Percentiles rank a stretch among this genome's conserved stretches.
Evolutionary conservation across 64 coral and sea anemone species (phyloP).

Genomic region (Acropora yongei): DNA sequence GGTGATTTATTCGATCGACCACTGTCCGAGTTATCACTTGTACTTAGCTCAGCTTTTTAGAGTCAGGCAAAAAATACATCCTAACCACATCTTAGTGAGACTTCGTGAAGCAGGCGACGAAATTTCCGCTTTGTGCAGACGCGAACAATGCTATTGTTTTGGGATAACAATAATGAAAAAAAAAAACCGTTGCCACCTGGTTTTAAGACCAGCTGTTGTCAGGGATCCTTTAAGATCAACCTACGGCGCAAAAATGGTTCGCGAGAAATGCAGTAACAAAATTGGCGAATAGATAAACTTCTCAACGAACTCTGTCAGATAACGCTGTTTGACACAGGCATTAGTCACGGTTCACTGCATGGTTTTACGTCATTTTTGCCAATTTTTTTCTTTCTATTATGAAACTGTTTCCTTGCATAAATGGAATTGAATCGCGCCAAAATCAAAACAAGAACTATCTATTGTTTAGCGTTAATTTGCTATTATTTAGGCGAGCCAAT

Average conservation of each 20-base stretch:
- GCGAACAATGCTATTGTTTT: not conserved
- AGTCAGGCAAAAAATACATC: no score
- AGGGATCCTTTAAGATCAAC: not conserved
- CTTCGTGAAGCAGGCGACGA: not conserved
- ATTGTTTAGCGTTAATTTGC: slow-evolving; percentile 5
- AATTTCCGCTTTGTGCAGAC: slow-evolving; percentile 11
- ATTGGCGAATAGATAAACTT: not conserved
- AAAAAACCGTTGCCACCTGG: not conserved
- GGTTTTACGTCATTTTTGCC: not conserved
- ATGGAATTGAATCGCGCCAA: not conserved
- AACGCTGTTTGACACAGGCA: not conserved
- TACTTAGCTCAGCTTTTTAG: not conserved
- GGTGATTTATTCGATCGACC: not conserved
- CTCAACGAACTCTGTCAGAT: not conserved
- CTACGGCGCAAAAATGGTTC: not conserved
- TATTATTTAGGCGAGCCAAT: not conserved
- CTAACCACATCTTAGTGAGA: not conserved
- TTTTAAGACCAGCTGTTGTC: slow-evolving; percentile 1
- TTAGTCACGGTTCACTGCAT: not conserved
- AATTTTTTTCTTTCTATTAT: not conserved
- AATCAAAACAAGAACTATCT: not conserved
- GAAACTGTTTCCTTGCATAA: not conserved
- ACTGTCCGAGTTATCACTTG: not conserved
- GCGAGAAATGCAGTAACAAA: not conserved
- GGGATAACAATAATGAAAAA: not conserved